Base-by-base conservation (phyloP, 1,140 invertebrate species). In the Nixonia krombeini region DNA sequence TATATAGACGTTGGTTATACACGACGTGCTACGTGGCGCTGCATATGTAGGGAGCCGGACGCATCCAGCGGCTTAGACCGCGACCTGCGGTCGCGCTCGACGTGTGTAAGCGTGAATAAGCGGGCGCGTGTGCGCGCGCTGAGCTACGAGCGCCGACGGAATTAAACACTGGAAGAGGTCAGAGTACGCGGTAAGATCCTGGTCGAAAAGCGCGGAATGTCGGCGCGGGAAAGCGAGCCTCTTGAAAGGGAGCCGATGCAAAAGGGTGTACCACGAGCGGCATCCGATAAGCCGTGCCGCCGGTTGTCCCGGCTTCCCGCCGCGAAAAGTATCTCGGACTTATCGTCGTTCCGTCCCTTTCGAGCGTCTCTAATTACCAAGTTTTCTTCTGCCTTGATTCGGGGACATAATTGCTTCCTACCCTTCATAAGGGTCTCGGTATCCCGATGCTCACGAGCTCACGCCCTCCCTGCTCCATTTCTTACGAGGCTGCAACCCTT, bases 311-410 rank as follows among this genome's bases (percentile, higher is more conserved):
- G n/a, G n/a, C n/a, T n/a, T n/a, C n/a, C 26, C n/a, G 2, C 26
- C 26, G 9, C 9, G 59, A 51, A 62, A 62, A 62, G 53, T 58
- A 53, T 50, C 44, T 52, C 49, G 18, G 41, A 52, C 37, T 46
- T 47, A 33, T 51, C 5, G 49, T 73, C 45, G 73, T 72, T 81
- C 76, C 76, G 76, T 81, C 77, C 79, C 74, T 76, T 80, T 76
- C 72, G 76, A 79, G 80, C 75, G 77, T 69, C 74, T 57, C 78
- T 83, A 84, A 85, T 85, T 85, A 80, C 79, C 81, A 82, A 84
- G 84, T 85, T 84, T 83, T 85, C 79, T 74, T 79, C 75, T 74
- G 73, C 77, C 74, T 83, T 83, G 82, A 84, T 83, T 84, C 79
- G 81, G 68, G 72, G 52, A 56, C 75, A 80, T 82, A 84, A 85